A percentile compares a stretch with the other conserved stretches of the same genome.
Evolutionary conservation across 2,888 invertebrate species (phyloP).

Genomic region (Tipula confusa): DNA sequence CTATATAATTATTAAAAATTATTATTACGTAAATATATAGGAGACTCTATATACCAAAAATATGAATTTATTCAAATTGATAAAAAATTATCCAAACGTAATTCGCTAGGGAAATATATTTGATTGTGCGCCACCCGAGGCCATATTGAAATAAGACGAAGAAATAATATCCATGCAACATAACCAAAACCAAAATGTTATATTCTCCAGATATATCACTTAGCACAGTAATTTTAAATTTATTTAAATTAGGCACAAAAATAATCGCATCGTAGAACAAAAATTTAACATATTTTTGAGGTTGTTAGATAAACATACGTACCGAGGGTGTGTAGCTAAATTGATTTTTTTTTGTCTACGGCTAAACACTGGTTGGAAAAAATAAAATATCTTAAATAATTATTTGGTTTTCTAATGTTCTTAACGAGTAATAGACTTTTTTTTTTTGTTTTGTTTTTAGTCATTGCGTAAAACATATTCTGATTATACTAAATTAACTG

Average conservation of each 20-base stretch:
- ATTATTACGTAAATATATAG: neutral
- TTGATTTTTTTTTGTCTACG: neutral
- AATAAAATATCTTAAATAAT: neutral
- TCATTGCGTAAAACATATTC: neutral
- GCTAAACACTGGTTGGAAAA: neutral
- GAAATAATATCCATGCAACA: neutral
- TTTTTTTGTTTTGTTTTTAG: no score
- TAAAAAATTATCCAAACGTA: neutral
- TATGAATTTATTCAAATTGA: slow-evolving; percentile 3
- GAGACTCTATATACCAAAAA: neutral
- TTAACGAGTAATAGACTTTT: neutral
- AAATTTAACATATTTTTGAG: slow-evolving; percentile 4
- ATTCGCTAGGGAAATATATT: neutral
- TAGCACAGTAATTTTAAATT: neutral
- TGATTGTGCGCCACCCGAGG: neutral
- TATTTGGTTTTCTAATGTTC: neutral
- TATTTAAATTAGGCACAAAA: neutral
- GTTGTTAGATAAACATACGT: neutral
- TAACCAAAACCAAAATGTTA: neutral
- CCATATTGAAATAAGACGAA: neutral
- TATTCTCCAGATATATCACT: slow-evolving; percentile 1
- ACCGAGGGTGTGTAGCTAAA: neutral
- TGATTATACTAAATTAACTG: neutral
- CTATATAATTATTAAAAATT: neutral
- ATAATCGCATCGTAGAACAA: neutral